phyloP scores from a whole-genome alignment of 2,888 invertebrate species.

The Erebia aethiops region DNA sequence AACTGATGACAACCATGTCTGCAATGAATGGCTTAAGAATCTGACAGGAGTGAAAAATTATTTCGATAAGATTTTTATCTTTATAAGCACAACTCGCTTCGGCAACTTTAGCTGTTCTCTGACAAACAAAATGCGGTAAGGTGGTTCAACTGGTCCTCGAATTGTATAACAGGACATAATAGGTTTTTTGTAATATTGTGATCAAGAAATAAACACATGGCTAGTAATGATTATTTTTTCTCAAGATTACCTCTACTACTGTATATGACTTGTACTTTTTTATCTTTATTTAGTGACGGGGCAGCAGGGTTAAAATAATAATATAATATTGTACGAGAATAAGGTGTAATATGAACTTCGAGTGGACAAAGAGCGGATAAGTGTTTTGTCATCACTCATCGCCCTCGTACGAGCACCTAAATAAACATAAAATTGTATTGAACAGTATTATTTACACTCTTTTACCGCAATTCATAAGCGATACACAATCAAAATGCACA shows the following conservation, averaged over 20 bases:
- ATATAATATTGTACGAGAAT: background rate
- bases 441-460: too few relatives aligned
- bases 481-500: too few relatives aligned
- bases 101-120: conserved; percentile 5
- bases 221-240: background rate
- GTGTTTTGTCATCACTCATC: conserved; percentile 52
- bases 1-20: conserved; percentile 48
- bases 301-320: background rate
- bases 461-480: too few relatives aligned
- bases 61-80: conserved; percentile 7
- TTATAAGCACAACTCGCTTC: background rate
- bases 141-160: background rate
- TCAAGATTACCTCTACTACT: background rate
- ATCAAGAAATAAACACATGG: background rate
- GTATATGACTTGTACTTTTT: too few relatives aligned
- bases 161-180: background rate
- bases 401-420: conserved; percentile 52
- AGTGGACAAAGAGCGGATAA: conserved; percentile 61
- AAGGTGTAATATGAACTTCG: conserved; percentile 21
- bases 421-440: too few relatives aligned
- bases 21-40: conserved; percentile 23
- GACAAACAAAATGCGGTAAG: conserved; percentile 5
- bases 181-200: background rate
- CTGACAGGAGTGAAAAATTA: conserved; percentile 10
- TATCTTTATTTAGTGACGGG: too few relatives aligned